Conservation (phyloP, 2,113 vertebrate species). For the Oncorhynchus keta region DNA sequence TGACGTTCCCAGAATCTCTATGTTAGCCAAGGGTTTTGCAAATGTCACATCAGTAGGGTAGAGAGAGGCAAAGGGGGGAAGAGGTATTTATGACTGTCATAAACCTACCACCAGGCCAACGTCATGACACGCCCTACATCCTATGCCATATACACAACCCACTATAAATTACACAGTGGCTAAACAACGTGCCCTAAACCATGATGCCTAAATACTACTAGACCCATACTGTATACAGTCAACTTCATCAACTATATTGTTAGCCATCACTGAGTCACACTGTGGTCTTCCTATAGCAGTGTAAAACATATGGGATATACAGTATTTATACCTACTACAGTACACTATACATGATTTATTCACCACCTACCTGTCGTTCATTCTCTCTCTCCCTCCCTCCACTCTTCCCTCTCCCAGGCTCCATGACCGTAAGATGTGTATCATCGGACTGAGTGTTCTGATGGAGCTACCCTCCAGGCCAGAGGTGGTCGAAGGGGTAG, state of each 20-base stretch:
- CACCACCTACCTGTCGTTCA: not conserved
- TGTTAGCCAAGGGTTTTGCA: no score
- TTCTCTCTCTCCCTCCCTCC: not conserved
- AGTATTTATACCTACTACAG: no score
- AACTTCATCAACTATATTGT: no score
- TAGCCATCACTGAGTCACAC: no score
- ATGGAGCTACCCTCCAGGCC: conserved; percentile 89
- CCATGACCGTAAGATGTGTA: conserved; percentile 97
- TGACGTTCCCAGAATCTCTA: no score
- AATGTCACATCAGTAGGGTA: no score
- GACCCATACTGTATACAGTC: no score
- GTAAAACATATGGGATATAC: no score
- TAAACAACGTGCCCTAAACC: not conserved
- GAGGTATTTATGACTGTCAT: no score
- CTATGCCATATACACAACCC: not conserved
- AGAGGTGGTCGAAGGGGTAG: conserved; percentile 81
- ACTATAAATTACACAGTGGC: not conserved
- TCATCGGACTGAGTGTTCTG: conserved; percentile 92
- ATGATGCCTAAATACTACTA: not conserved
- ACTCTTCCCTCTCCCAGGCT: conserved; percentile 70
- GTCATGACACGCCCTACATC: not conserved
- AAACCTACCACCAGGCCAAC: no score
- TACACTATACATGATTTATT: not conserved
- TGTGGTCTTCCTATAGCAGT: no score
- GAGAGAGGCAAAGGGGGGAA: no score